phyloP scores from a whole-genome alignment of 2,888 invertebrate species.

The Ferrisia virgata region DNA sequence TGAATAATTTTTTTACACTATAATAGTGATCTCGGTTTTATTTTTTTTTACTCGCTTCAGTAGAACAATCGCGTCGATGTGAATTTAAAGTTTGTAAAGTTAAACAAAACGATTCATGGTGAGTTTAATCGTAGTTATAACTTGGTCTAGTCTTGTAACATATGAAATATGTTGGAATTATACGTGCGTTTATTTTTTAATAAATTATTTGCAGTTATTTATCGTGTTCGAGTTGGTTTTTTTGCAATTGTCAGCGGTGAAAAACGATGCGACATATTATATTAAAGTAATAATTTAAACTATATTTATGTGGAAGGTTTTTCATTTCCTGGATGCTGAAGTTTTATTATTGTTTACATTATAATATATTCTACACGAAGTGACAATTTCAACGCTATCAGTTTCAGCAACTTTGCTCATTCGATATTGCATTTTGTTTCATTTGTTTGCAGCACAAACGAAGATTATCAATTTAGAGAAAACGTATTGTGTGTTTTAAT shows the following conservation, averaged over 20 bases:
- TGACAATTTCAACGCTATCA: no score
- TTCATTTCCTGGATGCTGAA: not conserved
- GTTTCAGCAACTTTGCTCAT: no score
- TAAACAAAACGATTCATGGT: not conserved
- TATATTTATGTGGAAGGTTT: not conserved
- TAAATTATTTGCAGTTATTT: not conserved
- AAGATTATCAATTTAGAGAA: not conserved
- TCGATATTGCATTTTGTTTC: not conserved
- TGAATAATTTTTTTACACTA: not conserved
- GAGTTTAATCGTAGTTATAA: not conserved
- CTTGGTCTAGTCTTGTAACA: slow-evolving; percentile 4
- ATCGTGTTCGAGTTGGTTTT: not conserved
- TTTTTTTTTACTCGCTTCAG: slow-evolving; percentile 21
- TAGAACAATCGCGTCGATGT: not conserved
- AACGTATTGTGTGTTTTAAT: not conserved
- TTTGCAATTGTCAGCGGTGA: not conserved
- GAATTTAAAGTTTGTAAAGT: not conserved
- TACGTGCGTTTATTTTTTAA: not conserved
- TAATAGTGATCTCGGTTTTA: not conserved
- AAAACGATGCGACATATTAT: not conserved
- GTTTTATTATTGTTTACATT: no score
- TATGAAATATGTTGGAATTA: not conserved
- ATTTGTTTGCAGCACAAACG: not conserved
- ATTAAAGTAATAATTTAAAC: not conserved
- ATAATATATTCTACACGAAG: no score